Conservation (phyloP, 2,888 invertebrate genomes). For the Eristalis pertinax region DNA sequence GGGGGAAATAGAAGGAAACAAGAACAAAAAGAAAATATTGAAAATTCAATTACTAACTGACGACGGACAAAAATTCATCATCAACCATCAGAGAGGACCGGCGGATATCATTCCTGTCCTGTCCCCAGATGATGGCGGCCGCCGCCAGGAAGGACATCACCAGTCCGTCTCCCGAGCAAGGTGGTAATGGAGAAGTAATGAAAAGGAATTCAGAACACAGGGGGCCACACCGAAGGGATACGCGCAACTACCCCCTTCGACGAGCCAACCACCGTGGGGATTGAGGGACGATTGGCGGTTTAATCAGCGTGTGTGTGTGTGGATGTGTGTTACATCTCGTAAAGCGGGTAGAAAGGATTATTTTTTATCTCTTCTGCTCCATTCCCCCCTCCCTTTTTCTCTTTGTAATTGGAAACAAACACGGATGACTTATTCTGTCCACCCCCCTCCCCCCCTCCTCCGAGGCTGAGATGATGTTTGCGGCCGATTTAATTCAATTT, state of each 20-base stretch:
- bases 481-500: constrained; percentile 48
- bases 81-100: constrained; percentile 37
- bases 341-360: not conserved
- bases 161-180: not conserved
- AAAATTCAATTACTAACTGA: constrained; percentile 59
- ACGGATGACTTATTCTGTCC: constrained; percentile 26
- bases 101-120: constrained; percentile 34
- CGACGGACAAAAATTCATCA: constrained; percentile 51
- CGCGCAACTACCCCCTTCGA: not conserved
- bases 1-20: not conserved
- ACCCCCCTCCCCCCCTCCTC: not conserved
- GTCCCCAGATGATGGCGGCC: not conserved
- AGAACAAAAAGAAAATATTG: constrained; percentile 19
- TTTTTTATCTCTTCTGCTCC: not conserved
- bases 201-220: constrained; percentile 36
- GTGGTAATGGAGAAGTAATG: constrained; percentile 31
- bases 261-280: not conserved
- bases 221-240: not conserved
- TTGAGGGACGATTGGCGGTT: not conserved
- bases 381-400: not conserved
- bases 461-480: constrained; percentile 1
- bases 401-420: constrained; percentile 43
- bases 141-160: not conserved
- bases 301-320: not conserved
- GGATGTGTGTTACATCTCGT: no score